Base-by-base conservation (phyloP, 1,140 invertebrate species). In the Heliconius congener region DNA sequence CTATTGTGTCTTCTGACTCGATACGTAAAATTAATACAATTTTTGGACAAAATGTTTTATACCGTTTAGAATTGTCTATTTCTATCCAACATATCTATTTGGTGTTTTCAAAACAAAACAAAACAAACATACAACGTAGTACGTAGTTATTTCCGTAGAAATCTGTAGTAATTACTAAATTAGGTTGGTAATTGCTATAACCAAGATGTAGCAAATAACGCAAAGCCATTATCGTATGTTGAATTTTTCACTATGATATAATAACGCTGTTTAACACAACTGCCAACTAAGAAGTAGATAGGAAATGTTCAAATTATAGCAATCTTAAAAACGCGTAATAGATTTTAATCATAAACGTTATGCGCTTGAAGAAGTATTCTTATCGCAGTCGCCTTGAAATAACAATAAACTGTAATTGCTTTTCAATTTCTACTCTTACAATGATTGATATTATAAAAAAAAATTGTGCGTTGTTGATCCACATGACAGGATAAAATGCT, bases 371-470 rank as follows among this genome's bases (percentile, higher is more conserved):
- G 71, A 39, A 71, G 18, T 34, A 27, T 77, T 42, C 71, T 78
- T 73, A 78, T 78, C 72, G 71, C 52, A 39, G 57, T 74, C 34
- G 16, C 73, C 77, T 77, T 77, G 76, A 74, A 55, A 39, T 71
- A 78, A 78, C 73, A 70, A 78, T 71, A 76, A 78, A 78, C 42
- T 71, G n/a, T 70, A n/a, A 77, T 77, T 52, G 70, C 23, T 71
- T 76, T 76, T 39, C 60, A 46, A 77, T 77, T 66, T 66, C 9
- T 66, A 66, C 60, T 66, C 23, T 66, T 30, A 66, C 60, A 66
- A 30, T 27, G 27, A 66, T 23, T 27, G 3, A 13, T n/a, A 11
- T 66, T 66, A 27, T 57, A 66, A 27, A 66, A 60, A 8, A 66
- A 60, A 23, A 3, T 70, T 6, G 27, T 34, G 42, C 23, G 55